Evolutionary conservation across 2,113 vertebrate genomes (phyloP), one percentile per base, ranked within the genome.

Genomic region (Syrmaticus mikado): DNA sequence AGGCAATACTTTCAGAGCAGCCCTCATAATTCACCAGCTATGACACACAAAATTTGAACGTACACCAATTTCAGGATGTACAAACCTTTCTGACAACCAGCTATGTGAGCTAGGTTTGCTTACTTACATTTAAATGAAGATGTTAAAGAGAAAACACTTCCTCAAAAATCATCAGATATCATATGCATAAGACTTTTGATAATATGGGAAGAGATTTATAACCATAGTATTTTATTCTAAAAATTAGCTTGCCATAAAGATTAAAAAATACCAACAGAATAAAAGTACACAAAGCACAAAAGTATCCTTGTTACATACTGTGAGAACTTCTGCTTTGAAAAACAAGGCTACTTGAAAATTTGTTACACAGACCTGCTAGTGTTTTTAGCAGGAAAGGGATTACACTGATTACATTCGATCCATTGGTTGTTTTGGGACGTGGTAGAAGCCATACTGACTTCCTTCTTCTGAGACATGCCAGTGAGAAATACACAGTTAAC

Each of bases 401-500:
- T 40, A 52, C 0, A 0, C 38, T 50, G 40, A 65, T 65, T 64
- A 52, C 4, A 1, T 66, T 52, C 43, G n/a, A 48, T 36, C 1
- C 0, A 15, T 10, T 36, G 67, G 25, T 15, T 81, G n/a, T 3
- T 1, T 67, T 74, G 43, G 38, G 17, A 86, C 22, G 9, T 58
- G 43, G 40, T 27, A 81, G 83, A 73, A 84, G n/a, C 60, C 41
- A 3, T 1, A 76, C 43, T 6, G 46, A 53, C 8, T 70, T 1
- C 0, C 13, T 68, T 61, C 22, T 43, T 80, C 48, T 8, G 64
- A 43, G 55, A 71, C 27, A 58, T 46, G 2, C 4, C 36, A 13
- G 50, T 11, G 60, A 77, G 77, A 87, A 95, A 89, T 34, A 48
- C 48, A 73, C 65, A 66, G 68, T 36, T 41, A 84, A 50, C 41